These are phyloP conservation scores for Mythimna albipuncta DNA, from an alignment of 2,888 invertebrate genomes.

Conservation along the genomic window DNA sequence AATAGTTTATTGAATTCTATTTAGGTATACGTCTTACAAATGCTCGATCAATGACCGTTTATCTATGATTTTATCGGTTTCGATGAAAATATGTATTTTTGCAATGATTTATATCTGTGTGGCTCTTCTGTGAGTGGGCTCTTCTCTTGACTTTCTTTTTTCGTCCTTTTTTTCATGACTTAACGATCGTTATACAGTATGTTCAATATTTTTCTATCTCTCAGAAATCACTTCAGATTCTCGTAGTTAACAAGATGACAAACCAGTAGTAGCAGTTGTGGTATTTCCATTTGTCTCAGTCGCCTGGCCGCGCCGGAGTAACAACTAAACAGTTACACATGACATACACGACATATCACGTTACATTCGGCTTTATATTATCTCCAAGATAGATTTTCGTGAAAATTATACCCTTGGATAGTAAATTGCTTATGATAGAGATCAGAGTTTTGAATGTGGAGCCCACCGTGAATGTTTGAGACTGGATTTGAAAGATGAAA, in stretches of 20 bases:
- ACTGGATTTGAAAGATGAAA: neutral
- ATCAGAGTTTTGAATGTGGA: conserved; percentile 23
- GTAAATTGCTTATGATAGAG: conserved; percentile 39
- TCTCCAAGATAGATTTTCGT: conserved; percentile 38
- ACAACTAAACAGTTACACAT: conserved; percentile 66
- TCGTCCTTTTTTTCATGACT: too few relatives aligned
- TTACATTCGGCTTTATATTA: conserved; percentile 52
- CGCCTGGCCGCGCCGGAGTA: conserved; percentile 50
- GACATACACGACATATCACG: conserved; percentile 47
- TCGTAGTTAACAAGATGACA: conserved; percentile 13
- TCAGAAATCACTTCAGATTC: neutral
- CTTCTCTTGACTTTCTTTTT: too few relatives aligned
- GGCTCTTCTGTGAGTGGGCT: too few relatives aligned
- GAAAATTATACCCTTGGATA: conserved; percentile 37
- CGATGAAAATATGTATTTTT: too few relatives aligned
- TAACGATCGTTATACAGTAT: too few relatives aligned
- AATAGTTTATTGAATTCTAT: too few relatives aligned
- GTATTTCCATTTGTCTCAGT: conserved; percentile 68
- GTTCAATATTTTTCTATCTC: too few relatives aligned
- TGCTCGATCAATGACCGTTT: too few relatives aligned
- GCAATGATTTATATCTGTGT: too few relatives aligned
- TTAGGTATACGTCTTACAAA: too few relatives aligned
- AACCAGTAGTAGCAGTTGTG: conserved; percentile 64
- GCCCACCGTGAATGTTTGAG: conserved; percentile 24
- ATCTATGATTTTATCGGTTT: too few relatives aligned